Evolutionary conservation across 2,113 vertebrate genomes (phyloP).

Genomic region (Dermatemys mawii): DNA sequence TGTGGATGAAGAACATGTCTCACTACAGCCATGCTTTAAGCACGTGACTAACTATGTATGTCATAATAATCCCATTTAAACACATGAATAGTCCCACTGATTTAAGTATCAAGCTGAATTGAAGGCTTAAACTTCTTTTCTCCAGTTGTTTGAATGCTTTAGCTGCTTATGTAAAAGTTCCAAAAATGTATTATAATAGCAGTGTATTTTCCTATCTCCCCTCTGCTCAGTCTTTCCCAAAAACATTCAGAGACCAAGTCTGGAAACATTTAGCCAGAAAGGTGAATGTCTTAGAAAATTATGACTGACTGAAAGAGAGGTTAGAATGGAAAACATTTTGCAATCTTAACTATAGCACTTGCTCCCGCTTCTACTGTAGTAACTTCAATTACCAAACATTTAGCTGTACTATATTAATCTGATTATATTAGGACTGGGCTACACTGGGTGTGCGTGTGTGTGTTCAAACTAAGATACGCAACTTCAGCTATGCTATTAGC

Average conservation of each 20-base stretch:
- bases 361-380: background rate
- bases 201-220: background rate
- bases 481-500: too few species aligned
- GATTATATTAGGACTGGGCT: background rate
- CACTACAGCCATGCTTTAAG: background rate
- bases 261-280: background rate
- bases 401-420: background rate
- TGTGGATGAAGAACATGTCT: background rate
- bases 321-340: background rate
- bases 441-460: too few species aligned
- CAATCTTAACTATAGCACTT: background rate
- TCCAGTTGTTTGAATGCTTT: background rate
- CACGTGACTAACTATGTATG: background rate
- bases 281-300: background rate
- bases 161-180: background rate
- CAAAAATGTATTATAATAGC: background rate
- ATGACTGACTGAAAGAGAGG: background rate
- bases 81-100: too few species aligned
- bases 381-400: background rate
- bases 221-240: background rate
- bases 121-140: background rate
- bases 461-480: too few species aligned
- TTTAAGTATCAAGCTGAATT: background rate
- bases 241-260: background rate
- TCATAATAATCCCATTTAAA: background rate